Base-by-base conservation (phyloP, 2,888 invertebrate genomes). In the Galeruca laticollis region DNA sequence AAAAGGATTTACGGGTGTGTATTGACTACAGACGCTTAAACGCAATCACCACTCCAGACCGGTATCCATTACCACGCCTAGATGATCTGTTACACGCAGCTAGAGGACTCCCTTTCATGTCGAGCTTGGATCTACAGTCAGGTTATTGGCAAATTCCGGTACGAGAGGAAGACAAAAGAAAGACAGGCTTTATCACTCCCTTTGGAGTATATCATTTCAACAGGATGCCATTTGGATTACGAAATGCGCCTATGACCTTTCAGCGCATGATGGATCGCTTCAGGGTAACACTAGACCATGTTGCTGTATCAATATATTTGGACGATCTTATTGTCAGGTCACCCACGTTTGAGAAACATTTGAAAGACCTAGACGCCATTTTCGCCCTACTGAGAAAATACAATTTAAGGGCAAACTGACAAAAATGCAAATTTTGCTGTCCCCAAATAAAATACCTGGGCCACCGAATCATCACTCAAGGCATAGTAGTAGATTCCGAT, bases 211-310 rank as follows among this genome's bases (percentile, higher is more conserved):
- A 35, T 11, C 35, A 35, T 10, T 35, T 35, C 10, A 35, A 35
- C 35, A 35, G 35, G 5, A 76, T 76, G 76, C 73, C 75, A 31
- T 76, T 76, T 60, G 74, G 76, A 13, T 60, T 75, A 26, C 57
- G 67, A 49, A 75, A 74, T 51, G 75, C 75, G n/a, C 74, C 76
- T 15, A 59, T 73, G 11, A 73, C 75, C 33, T 77, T 77, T 47
- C 76, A 77, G 47, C 43, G 76, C 5, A 59, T 76, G 21, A 76
- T 76, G 49, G 76, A 76, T 57, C 43, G 68, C 11, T 74, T 76
- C 43, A 56, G 72, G 10, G 51, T 47, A 8, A 64, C 69, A n/a
- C 62, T 76, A 21, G 18, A 37, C 43, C 57, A 70, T 65, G 56
- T 76, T 20, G 8, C 47, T 21, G 21, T 73, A 20, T 60, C 76